phyloP scores from a whole-genome alignment of 1,140 invertebrate genomes.

The Eubasilissa regina region DNA sequence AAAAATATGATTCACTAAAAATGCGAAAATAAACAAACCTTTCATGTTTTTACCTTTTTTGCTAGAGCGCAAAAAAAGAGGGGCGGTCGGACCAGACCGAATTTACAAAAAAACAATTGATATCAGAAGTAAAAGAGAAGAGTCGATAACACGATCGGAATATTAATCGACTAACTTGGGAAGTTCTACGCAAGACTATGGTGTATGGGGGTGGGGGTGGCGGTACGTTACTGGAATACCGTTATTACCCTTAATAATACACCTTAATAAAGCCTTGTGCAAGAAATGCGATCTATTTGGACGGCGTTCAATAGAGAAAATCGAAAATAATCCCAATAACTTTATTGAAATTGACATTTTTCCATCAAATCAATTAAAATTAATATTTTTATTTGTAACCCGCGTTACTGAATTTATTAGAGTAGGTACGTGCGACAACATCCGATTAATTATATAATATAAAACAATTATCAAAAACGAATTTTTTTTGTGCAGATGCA shows the following conservation, averaged over 20 bases:
- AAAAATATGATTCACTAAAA: constrained; percentile 3
- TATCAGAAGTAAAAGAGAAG: constrained; percentile 54
- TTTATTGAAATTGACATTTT: too few relatives aligned
- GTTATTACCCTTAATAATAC: constrained; percentile 56
- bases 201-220: not conserved
- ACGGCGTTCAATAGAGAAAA: not conserved
- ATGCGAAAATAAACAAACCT: constrained; percentile 30
- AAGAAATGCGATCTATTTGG: constrained; percentile 27
- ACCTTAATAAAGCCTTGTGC: constrained; percentile 43
- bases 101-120: constrained; percentile 60
- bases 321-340: not conserved
- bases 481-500: too few relatives aligned
- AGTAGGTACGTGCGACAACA: too few relatives aligned
- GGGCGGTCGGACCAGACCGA: constrained; percentile 48
- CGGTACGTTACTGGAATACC: constrained; percentile 52
- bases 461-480: too few relatives aligned
- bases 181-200: constrained; percentile 23
- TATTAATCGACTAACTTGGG: constrained; percentile 54
- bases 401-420: too few relatives aligned
- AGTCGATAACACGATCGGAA: constrained; percentile 55
- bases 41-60: constrained; percentile 54
- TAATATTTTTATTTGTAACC: too few relatives aligned
- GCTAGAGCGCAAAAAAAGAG: constrained; percentile 27
- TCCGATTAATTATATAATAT: too few relatives aligned
- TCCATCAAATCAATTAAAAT: too few relatives aligned